phyloP scores from a whole-genome alignment of 2,888 invertebrate genomes.

The Arge pagana region DNA sequence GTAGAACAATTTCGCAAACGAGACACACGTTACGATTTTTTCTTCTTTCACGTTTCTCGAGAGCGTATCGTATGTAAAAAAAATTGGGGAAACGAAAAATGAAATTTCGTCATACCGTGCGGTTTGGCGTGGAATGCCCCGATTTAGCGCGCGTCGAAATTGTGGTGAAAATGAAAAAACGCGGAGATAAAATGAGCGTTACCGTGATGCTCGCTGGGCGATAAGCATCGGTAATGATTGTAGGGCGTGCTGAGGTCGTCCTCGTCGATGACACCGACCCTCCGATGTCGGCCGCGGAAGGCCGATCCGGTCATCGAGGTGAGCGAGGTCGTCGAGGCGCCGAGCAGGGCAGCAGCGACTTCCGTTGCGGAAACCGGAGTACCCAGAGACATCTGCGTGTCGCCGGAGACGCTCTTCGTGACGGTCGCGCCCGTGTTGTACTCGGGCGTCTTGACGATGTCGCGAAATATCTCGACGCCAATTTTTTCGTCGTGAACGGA shows the following conservation, averaged over 20 bases:
- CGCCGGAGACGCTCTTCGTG: slow-evolving; percentile 60
- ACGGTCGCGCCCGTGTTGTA: slow-evolving; percentile 40
- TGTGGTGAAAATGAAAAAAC: slow-evolving; percentile 19
- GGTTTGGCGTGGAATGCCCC: no score
- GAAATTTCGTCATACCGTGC: no score
- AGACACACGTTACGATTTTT: background rate
- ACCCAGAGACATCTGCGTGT: slow-evolving; percentile 53
- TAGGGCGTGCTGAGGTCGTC: slow-evolving; percentile 75
- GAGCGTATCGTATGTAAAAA: no score
- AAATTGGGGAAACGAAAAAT: no score
- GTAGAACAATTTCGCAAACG: background rate
- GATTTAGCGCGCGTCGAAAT: slow-evolving; percentile 18
- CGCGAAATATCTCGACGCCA: slow-evolving; percentile 34
- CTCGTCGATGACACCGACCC: slow-evolving; percentile 58
- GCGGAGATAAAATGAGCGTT: no score
- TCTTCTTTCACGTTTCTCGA: no score
- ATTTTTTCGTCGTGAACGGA: slow-evolving; percentile 50
- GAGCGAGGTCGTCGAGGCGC: slow-evolving; percentile 62
- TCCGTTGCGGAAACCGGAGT: slow-evolving; percentile 62
- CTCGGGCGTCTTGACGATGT: slow-evolving; percentile 35
- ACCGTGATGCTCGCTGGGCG: slow-evolving; percentile 64
- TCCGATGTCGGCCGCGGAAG: slow-evolving; percentile 50
- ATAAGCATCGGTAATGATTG: slow-evolving; percentile 74
- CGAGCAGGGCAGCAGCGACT: slow-evolving; percentile 61
- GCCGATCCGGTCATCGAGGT: slow-evolving; percentile 43